Conservation (phyloP, 2,797 vertebrate genomes). For the Pogoniulus pusillus region DNA sequence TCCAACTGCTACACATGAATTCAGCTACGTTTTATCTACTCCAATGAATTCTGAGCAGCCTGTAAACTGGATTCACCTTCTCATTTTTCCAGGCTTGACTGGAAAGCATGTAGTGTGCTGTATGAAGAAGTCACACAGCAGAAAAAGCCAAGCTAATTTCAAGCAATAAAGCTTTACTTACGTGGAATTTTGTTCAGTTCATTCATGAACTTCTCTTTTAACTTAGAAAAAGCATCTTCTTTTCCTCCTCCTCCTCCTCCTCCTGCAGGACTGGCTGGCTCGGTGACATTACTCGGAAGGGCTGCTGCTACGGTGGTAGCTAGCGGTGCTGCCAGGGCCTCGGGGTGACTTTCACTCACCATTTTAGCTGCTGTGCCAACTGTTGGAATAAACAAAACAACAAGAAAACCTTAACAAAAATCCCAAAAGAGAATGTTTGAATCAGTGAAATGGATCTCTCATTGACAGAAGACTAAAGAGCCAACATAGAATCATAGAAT, state of each 20-base stretch:
- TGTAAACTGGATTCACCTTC: too few species aligned
- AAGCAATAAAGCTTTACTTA: conserved; percentile 78
- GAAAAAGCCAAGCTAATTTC: background rate
- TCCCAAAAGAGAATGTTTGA: conserved; percentile 31
- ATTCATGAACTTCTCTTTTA: conserved; percentile 99
- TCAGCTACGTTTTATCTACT: background rate
- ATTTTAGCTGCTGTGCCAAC: conserved; percentile 70
- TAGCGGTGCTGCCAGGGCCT: conserved; percentile 89
- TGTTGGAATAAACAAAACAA: conserved; percentile 21
- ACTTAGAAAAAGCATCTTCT: conserved; percentile 92
- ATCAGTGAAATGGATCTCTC: conserved; percentile 39
- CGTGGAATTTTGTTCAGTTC: conserved; percentile 96
- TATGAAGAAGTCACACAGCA: background rate
- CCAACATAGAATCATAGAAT: too few species aligned
- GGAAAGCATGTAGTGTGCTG: too few species aligned
- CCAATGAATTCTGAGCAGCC: too few species aligned
- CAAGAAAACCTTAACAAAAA: background rate
- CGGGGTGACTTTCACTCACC: conserved; percentile 92
- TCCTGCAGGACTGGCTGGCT: conserved; percentile 79
- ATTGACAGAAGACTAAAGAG: conserved; percentile 38
- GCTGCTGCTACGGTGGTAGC: conserved; percentile 80
- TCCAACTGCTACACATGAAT: background rate
- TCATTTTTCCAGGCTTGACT: too few species aligned
- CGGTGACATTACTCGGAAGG: conserved; percentile 85
- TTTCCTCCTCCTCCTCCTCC: conserved; percentile 82